Evolutionary conservation across 2,797 vertebrate species (phyloP), one percentile per base, ranked within the genome.

Genomic region (Falco columbarius): DNA sequence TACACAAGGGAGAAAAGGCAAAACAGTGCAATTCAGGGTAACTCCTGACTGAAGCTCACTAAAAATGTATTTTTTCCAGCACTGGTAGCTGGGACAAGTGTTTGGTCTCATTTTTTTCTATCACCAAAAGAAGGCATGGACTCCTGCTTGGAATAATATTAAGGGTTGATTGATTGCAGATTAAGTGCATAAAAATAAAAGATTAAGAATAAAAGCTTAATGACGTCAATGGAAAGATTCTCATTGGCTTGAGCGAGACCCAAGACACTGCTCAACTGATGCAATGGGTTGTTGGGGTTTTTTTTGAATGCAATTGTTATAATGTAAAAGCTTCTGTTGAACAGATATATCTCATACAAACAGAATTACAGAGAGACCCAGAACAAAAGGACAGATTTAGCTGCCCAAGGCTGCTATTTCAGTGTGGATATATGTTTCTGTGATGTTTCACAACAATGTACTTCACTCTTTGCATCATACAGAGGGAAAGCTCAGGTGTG

Each of bases 161-260:
- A 95, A 93, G 47, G 34, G 54, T 12, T 94, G 94, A 96, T 73
- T 92, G 94, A 93, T 29, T 96, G 93, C 81, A 94, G 96, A 95
- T 95, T 97, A 96, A 94, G 58, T 71, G 89, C 65, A 65, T 70
- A 42, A 42, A 42, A 42, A 42, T 42, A 42, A 42, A 42, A 42
- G 40, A 42, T 42, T 42, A 42, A 42, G 68, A 93, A 87, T 94
- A 96, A 95, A 97, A 94, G 95, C 92, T 94, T 92, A 92, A 18
- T 97, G 94, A 97, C 92, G 89, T 97, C 95, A 97, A 79, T 92
- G 81, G 86, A 97, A 95, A 94, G 93, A 95, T 89, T 89, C 81
- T 92, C 86, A 77, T 81, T 65, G 79, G 92, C 34, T 79, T 91
- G 86, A 96, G 86, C 81, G 68, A 85, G 75, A 36, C 65, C 55